Conservation (phyloP, 2,888 invertebrate species). For the Limnephilus rhombicus region DNA sequence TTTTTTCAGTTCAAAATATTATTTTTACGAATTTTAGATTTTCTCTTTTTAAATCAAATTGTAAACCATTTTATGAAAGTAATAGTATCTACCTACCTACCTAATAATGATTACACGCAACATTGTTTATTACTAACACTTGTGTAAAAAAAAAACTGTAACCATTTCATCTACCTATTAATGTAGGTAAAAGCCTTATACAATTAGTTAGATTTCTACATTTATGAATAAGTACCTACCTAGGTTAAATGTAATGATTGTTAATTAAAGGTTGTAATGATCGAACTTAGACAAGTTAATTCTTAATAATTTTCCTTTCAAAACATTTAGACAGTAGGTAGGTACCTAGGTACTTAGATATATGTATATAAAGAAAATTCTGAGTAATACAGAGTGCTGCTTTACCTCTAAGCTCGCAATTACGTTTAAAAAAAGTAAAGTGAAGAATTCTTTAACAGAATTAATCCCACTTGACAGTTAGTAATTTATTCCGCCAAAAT, state of each 20-base stretch:
- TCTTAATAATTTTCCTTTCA: neutral
- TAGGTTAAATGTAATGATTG: neutral
- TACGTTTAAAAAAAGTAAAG: neutral
- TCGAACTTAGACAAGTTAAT: neutral
- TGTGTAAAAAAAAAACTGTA: no score
- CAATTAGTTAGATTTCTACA: no score
- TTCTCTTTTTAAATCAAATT: no score
- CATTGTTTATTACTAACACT: no score
- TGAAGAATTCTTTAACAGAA: neutral
- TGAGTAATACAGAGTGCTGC: neutral
- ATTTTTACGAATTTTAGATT: no score
- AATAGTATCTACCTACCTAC: no score
- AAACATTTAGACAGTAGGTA: constrained; percentile 14
- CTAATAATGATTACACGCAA: no score
- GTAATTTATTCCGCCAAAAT: constrained; percentile 11
- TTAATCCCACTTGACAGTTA: neutral
- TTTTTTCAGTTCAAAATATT: no score
- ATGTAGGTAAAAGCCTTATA: no score
- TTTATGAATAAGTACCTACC: neutral
- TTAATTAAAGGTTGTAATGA: neutral
- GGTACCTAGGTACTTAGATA: constrained; percentile 22
- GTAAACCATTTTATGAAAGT: no score
- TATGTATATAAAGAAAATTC: neutral
- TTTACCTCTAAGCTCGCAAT: neutral
- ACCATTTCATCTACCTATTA: no score